Base-by-base conservation (phyloP, 2,888 invertebrate species). In the Notodonta dromedarius region DNA sequence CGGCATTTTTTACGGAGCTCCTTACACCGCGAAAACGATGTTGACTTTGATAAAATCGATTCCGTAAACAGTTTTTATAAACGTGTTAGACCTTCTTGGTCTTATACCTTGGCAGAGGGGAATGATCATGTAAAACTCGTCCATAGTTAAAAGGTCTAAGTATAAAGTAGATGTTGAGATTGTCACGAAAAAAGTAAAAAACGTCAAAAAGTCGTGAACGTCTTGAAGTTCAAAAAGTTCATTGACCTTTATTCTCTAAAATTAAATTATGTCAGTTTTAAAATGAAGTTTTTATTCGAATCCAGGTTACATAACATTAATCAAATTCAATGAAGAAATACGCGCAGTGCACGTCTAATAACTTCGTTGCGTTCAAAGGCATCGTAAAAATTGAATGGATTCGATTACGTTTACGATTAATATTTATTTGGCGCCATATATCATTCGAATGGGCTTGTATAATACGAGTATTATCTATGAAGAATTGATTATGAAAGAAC, bases 391-490 rank as follows among this genome's bases (percentile, higher is more conserved):
- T 67, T 69, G 70, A 70, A 76, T 68, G 67, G 71, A 60, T 60
- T 64, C 67, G 66, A 79, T 78, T 24, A 24, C 24, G 24, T 24
- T 2, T 24, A 24, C 24, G 1, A 2, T 24, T 74, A 78, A 80
- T 82, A 81, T 82, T 78, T 63, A 82, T 79, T 71, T 70, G 72
- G 66, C 66, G 69, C 76, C 74, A 80, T 85, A 75, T 69, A 82
- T 85, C 83, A 80, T 74, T 62, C 68, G 66, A 80, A 83, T 79
- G 71, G 69, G 67, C 65, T 69, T 79, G 81, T 83, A 70, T 77
- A 80, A 24, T 24, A 24, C n/a, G n/a, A n/a, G n/a, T n/a, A 24
- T 24, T 2, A 84, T 85, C 80, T 76, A 58, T 32, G 52, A 16
- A 16, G 14, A 5, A 35, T 54, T 35, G 39, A 39, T 54, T 54